Conservation (phyloP, 1,140 invertebrate genomes). For the Caenorhabditis brenneri region DNA sequence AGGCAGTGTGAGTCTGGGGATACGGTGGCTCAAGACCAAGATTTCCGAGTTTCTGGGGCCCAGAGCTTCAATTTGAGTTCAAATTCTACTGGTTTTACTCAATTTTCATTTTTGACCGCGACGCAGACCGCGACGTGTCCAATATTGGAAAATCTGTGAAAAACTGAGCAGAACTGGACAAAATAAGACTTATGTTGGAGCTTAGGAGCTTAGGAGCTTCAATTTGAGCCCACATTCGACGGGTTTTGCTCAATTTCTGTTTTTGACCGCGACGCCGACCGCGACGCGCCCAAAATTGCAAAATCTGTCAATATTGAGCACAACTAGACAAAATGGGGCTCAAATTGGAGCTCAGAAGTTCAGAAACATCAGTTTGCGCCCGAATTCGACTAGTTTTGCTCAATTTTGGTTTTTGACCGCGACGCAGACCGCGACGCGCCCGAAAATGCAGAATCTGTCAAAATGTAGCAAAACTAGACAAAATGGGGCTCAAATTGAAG, state of each 20-base stretch:
- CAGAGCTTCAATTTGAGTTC: background rate
- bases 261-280: too few relatives aligned
- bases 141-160: too few relatives aligned
- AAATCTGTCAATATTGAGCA: too few relatives aligned
- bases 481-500: background rate
- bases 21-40: background rate
- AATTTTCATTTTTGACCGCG: background rate
- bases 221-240: too few relatives aligned
- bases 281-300: background rate
- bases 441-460: background rate
- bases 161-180: too few relatives aligned
- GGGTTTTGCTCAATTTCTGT: too few relatives aligned
- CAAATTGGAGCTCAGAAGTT: background rate
- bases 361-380: background rate
- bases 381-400: background rate
- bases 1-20: slow-evolving; percentile 39
- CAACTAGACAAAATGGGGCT: background rate
- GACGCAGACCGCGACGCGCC: background rate
- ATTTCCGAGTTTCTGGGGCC: background rate
- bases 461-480: background rate
- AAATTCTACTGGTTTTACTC: background rate
- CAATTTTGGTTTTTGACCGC: background rate
- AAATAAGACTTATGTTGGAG: too few relatives aligned
- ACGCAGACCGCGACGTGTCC: too few relatives aligned
- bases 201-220: too few relatives aligned